phyloP scores from a whole-genome alignment of 2,113 vertebrate species.

The Lasiurus borealis region DNA sequence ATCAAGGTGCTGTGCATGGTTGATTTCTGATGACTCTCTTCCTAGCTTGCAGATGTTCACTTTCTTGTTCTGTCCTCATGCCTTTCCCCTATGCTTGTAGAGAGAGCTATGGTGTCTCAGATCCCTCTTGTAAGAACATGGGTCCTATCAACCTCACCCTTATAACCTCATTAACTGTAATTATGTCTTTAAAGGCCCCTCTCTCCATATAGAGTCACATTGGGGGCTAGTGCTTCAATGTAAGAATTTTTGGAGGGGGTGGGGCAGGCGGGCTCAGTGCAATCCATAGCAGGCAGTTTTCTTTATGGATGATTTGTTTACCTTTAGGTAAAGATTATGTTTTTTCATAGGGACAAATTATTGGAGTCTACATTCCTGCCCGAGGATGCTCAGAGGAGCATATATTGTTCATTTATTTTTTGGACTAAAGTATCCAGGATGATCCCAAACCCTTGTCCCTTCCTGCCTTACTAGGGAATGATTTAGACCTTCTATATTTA shows the following conservation, averaged over 20 bases:
- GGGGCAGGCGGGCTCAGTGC: fast-evolving
- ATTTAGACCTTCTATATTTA: neutral
- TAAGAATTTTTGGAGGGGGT: neutral
- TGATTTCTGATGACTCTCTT: neutral
- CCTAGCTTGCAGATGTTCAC: neutral
- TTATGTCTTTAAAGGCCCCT: neutral
- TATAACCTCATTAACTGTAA: conserved; percentile 5
- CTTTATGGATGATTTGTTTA: neutral
- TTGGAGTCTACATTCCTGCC: neutral
- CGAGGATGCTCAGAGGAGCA: neutral
- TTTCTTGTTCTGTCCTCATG: neutral
- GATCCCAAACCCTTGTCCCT: neutral
- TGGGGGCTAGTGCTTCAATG: neutral
- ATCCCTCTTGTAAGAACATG: neutral
- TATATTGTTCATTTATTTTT: neutral
- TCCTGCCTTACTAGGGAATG: neutral
- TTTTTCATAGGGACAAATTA: neutral
- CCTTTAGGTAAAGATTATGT: neutral
- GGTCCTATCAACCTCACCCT: neutral
- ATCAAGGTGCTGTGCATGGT: neutral
- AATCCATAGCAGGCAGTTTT: neutral
- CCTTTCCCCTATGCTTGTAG: neutral
- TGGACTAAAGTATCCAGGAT: neutral
- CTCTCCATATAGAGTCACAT: neutral
- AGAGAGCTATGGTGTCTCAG: neutral